Evolutionary conservation across 2,113 vertebrate genomes (phyloP).

Genomic region (Sphaerodactylus townsendi): DNA sequence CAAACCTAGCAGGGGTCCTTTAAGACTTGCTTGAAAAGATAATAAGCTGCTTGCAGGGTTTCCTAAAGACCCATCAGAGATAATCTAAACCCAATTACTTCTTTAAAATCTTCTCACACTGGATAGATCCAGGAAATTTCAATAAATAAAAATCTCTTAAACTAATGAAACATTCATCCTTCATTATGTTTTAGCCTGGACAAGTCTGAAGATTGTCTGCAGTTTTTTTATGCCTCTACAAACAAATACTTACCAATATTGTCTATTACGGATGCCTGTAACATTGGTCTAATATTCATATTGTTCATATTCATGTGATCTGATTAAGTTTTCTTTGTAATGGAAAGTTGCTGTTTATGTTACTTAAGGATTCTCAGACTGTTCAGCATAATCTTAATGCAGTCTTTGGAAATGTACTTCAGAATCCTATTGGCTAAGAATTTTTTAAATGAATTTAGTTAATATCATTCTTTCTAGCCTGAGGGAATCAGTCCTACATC

Average conservation of each 20-base stretch:
- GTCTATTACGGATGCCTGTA: not conserved
- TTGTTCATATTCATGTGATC: not conserved
- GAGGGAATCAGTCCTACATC: not conserved
- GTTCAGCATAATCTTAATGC: not conserved
- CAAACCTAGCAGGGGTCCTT: constrained; percentile 72
- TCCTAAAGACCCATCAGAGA: constrained; percentile 54
- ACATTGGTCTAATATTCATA: not conserved
- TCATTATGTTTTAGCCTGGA: not conserved
- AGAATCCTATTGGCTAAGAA: not conserved
- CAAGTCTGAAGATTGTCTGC: not conserved
- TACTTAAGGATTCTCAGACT: not conserved
- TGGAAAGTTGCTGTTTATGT: not conserved
- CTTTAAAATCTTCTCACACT: constrained; percentile 62
- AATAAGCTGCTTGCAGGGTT: constrained; percentile 65
- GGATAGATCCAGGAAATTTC: constrained; percentile 52
- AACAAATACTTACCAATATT: not conserved
- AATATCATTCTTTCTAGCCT: not conserved
- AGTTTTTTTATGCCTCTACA: not conserved
- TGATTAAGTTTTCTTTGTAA: not conserved
- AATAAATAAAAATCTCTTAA: constrained; percentile 28
- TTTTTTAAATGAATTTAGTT: not conserved
- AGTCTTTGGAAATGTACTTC: not conserved
- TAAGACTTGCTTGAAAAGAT: constrained; percentile 70
- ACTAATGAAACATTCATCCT: constrained; percentile 21
- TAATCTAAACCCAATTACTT: constrained; percentile 68